Conservation (phyloP, 2,888 invertebrate genomes). For the Serripes groenlandicus region DNA sequence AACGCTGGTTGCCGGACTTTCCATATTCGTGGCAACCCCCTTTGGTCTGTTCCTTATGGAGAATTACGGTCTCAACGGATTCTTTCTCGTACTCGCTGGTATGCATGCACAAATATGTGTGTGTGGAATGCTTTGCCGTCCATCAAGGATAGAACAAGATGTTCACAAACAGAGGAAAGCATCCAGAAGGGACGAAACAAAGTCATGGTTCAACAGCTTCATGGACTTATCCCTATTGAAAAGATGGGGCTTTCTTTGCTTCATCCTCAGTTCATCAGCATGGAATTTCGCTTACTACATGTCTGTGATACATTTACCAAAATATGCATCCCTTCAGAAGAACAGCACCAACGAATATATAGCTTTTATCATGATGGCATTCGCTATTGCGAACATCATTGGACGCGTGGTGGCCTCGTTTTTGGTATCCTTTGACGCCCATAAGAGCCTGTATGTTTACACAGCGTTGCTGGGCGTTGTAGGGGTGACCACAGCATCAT, state of each 20-base stretch:
- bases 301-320: constrained; percentile 54
- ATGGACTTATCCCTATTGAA: constrained; percentile 43
- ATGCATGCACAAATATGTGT: constrained; percentile 64
- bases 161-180: constrained; percentile 6
- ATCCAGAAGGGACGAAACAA: neutral
- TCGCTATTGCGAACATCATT: constrained; percentile 47
- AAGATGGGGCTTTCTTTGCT: constrained; percentile 41
- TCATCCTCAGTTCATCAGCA: constrained; percentile 43
- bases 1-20: constrained; percentile 54
- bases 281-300: constrained; percentile 57
- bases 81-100: constrained; percentile 62
- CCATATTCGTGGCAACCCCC: constrained; percentile 64
- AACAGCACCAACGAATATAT: constrained; percentile 39
- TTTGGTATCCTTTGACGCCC: constrained; percentile 18
- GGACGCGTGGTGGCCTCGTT: constrained; percentile 49
- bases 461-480: constrained; percentile 15
- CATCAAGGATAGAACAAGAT: constrained; percentile 50
- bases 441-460: constrained; percentile 32
- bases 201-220: constrained; percentile 19
- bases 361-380: constrained; percentile 45
- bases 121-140: constrained; percentile 56
- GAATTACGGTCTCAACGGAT: constrained; percentile 28
- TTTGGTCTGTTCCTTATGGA: constrained; percentile 47
- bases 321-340: constrained; percentile 37
- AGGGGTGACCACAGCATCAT: constrained; percentile 44